Percentiles rank a stretch among this genome's conserved stretches.
These are phyloP conservation scores for Zaprionus capensis DNA, from an alignment of 1,140 invertebrate species.

Conservation along the genomic window DNA sequence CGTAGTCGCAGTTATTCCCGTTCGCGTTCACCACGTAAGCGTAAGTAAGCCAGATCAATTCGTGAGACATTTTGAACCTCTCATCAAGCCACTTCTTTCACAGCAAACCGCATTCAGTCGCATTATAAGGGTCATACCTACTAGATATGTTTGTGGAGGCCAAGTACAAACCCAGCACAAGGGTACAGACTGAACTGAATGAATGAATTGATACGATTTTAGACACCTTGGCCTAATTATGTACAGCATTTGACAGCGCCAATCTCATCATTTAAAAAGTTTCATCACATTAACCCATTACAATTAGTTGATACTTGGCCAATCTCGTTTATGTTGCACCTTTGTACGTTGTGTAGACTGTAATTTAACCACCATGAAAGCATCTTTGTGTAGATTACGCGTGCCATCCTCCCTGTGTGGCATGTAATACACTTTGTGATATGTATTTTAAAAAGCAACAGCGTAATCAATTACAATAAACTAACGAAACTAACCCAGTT, in stretches of 20 bases:
- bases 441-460: slow-evolving; percentile 55
- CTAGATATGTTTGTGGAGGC: background rate
- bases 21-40: slow-evolving; percentile 50
- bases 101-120: slow-evolving; percentile 35
- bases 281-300: slow-evolving; percentile 18
- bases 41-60: slow-evolving; percentile 35
- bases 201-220: slow-evolving; percentile 9
- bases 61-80: background rate
- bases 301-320: slow-evolving; percentile 19
- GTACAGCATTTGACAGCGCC: slow-evolving; percentile 13
- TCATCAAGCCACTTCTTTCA: background rate
- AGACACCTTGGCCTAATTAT: slow-evolving; percentile 2
- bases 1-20: slow-evolving; percentile 53
- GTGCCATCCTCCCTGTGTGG: slow-evolving; percentile 5
- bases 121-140: slow-evolving; percentile 47
- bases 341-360: slow-evolving; percentile 31
- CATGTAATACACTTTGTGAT: slow-evolving; percentile 63
- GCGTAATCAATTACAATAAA: slow-evolving; percentile 49
- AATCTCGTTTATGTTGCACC: slow-evolving; percentile 32
- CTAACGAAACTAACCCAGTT: slow-evolving; percentile 41
- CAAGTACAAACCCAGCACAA: slow-evolving; percentile 1
- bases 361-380: slow-evolving; percentile 31
- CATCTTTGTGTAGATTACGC: slow-evolving; percentile 26
- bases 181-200: slow-evolving; percentile 40
- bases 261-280: slow-evolving; percentile 6